Evolutionary conservation across 2,888 invertebrate species (phyloP).

Genomic region (Andrena chrysosceles): DNA sequence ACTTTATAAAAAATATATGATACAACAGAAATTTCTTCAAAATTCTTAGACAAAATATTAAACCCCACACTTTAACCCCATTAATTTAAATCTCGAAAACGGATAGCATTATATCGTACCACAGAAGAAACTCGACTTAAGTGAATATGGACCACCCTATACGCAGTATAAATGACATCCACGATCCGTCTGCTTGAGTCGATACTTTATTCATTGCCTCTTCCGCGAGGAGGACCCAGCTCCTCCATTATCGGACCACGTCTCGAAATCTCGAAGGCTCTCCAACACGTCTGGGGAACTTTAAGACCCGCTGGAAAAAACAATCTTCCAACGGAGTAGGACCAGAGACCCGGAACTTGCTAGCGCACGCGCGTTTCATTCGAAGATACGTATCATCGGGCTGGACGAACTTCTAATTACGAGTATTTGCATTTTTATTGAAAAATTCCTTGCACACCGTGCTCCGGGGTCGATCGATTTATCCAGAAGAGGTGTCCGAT

Average conservation of each 20-base stretch:
- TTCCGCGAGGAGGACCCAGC: slow-evolving; percentile 47
- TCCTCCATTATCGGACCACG: slow-evolving; percentile 65
- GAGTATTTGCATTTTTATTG: slow-evolving; percentile 62
- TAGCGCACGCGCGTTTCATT: background rate
- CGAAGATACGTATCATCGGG: slow-evolving; percentile 30
- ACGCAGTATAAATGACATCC: slow-evolving; percentile 21
- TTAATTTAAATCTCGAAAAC: background rate
- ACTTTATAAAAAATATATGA: too few relatives aligned
- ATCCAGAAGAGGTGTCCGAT: too few relatives aligned
- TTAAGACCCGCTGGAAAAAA: background rate
- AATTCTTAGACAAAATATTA: too few relatives aligned
- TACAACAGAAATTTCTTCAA: too few relatives aligned
- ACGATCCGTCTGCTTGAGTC: slow-evolving; percentile 61
- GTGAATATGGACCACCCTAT: background rate
- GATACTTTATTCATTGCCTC: slow-evolving; percentile 74
- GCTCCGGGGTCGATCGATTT: slow-evolving; percentile 34
- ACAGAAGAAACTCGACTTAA: background rate
- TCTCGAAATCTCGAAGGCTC: slow-evolving; percentile 31
- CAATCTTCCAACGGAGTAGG: background rate
- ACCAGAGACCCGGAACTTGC: background rate
- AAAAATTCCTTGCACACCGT: slow-evolving; percentile 50
- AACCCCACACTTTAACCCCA: too few relatives aligned
- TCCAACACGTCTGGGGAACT: background rate
- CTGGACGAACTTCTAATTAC: slow-evolving; percentile 56
- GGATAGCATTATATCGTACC: background rate